Conservation (phyloP, 2,113 vertebrate genomes). For the Uria aalge region DNA sequence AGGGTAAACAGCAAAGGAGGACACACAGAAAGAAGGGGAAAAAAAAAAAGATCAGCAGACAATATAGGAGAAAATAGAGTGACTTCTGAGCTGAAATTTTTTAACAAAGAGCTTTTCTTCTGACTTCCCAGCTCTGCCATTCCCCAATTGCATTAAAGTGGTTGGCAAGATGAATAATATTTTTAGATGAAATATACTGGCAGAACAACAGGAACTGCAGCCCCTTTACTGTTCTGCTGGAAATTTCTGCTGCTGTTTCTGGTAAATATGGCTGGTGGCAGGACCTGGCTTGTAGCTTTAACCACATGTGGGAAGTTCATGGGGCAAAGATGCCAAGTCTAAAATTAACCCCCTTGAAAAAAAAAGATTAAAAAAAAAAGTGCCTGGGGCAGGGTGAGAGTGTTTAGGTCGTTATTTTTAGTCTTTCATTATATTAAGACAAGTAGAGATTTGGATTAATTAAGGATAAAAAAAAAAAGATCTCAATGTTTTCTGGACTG, state of each 20-base stretch:
- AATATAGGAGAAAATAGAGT: conserved; percentile 22
- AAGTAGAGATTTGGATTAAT: conserved; percentile 19
- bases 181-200: conserved; percentile 70
- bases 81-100: conserved; percentile 35
- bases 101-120: conserved; percentile 59
- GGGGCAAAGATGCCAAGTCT: conserved; percentile 69
- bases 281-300: conserved; percentile 73
- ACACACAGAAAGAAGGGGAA: not conserved
- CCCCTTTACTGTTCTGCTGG: conserved; percentile 73
- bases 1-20: conserved; percentile 21
- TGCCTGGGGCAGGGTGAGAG: conserved; percentile 47
- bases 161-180: conserved; percentile 64
- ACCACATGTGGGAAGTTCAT: conserved; percentile 73
- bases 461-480: not conserved
- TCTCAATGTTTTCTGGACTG: not conserved
- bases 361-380: not conserved
- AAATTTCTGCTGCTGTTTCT: conserved; percentile 74
- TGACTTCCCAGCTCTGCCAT: conserved; percentile 43
- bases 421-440: conserved; percentile 27
- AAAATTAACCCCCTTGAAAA: conserved; percentile 67
- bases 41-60: not conserved
- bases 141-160: conserved; percentile 62
- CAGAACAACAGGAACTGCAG: conserved; percentile 68
- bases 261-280: conserved; percentile 74
- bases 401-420: conserved; percentile 41